Evolutionary conservation across 2,113 vertebrate species (phyloP).

Genomic region (Crypturellus undulatus): DNA sequence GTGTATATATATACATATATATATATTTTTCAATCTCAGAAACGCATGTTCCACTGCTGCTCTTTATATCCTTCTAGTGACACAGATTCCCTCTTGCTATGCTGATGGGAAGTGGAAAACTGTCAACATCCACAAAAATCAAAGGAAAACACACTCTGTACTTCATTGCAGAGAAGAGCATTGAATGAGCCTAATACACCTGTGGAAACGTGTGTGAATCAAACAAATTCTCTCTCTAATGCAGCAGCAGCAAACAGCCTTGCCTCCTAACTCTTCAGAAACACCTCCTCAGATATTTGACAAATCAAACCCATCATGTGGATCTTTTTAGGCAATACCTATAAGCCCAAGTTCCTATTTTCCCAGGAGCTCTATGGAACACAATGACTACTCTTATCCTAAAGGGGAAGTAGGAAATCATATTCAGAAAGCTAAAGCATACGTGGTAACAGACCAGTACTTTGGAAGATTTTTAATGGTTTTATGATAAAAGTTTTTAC

Average conservation of each 20-base stretch:
- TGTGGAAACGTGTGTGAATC: not conserved
- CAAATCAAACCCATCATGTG: not conserved
- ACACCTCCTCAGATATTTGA: rapidly evolving
- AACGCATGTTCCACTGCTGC: not conserved
- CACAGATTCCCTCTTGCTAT: not conserved
- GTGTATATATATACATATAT: too few species aligned
- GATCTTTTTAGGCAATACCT: rapidly evolving
- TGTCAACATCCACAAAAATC: not conserved
- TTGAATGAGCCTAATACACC: not conserved
- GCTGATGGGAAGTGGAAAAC: not conserved
- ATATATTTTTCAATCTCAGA: not conserved
- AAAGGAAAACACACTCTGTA: not conserved
- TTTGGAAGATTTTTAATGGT: not conserved
- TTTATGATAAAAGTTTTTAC: not conserved
- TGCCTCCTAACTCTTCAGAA: not conserved
- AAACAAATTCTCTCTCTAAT: not conserved
- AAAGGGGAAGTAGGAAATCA: not conserved
- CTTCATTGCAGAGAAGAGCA: not conserved
- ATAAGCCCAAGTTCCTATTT: not conserved
- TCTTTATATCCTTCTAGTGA: not conserved
- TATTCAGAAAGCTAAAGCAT: not conserved
- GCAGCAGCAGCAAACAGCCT: not conserved
- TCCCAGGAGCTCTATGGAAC: not conserved
- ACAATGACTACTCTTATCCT: not conserved
- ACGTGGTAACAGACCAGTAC: not conserved